These are phyloP conservation scores for Synanthedon myopaeformis DNA, from an alignment of 2,888 invertebrate genomes.

Conservation along the genomic window DNA sequence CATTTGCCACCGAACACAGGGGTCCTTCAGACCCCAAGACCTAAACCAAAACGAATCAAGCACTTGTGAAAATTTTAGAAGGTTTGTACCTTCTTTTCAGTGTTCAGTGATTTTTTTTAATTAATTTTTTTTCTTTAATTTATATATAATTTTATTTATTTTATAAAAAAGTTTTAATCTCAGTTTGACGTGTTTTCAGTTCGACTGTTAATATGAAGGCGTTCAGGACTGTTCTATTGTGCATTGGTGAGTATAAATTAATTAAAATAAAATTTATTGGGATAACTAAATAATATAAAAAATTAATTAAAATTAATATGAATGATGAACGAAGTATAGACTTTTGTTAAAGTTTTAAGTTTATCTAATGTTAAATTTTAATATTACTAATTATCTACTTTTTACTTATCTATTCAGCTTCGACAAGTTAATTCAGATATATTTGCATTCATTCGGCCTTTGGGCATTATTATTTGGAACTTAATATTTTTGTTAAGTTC, in stretches of 20 bases:
- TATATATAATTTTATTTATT: slow-evolving; percentile 6
- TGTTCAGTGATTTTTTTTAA: slow-evolving; percentile 3
- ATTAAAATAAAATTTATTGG: background rate
- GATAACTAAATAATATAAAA: background rate
- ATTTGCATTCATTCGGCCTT: too few species aligned
- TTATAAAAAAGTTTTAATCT: slow-evolving; percentile 17
- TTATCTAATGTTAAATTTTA: too few species aligned
- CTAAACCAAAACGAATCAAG: slow-evolving; percentile 29
- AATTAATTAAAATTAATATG: background rate
- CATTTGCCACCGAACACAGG: slow-evolving; percentile 43
- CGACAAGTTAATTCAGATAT: too few species aligned
- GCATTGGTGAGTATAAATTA: slow-evolving; percentile 39
- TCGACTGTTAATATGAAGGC: slow-evolving; percentile 54
- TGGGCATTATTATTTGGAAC: too few species aligned
- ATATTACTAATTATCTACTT: too few species aligned
- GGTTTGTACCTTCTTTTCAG: slow-evolving; percentile 18
- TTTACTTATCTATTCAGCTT: too few species aligned
- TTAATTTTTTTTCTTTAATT: slow-evolving; percentile 7
- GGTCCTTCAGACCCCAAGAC: slow-evolving; percentile 29
- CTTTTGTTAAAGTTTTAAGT: too few species aligned
- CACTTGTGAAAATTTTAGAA: slow-evolving; percentile 56
- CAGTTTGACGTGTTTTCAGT: slow-evolving; percentile 46
- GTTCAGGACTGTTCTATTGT: slow-evolving; percentile 41
- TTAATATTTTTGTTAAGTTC: too few species aligned
- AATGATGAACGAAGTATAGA: too few species aligned